Conservation (phyloP, 2,797 vertebrate genomes). For the Sebastes jordani region DNA sequence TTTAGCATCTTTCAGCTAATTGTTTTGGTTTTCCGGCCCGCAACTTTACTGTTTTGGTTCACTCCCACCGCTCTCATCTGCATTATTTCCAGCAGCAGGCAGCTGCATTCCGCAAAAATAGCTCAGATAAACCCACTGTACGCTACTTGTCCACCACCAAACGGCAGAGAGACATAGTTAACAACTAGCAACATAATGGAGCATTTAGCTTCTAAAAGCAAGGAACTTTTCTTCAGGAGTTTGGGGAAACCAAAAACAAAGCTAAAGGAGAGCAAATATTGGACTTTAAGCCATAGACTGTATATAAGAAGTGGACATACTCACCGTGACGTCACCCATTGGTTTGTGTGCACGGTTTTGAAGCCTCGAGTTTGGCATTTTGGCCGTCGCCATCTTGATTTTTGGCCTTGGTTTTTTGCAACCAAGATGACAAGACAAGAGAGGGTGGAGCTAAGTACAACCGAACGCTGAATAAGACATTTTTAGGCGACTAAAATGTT, state of each 20-base stretch:
- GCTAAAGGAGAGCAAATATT: neutral
- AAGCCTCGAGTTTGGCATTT: neutral
- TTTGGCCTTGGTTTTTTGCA: neutral
- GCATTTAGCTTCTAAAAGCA: neutral
- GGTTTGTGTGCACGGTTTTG: neutral
- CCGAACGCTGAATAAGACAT: too few species aligned
- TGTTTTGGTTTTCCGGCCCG: too few species aligned
- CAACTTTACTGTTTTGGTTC: too few species aligned
- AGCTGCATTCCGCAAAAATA: too few species aligned
- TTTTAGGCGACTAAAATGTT: too few species aligned
- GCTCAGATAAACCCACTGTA: too few species aligned
- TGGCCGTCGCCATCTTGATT: neutral
- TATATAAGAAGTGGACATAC: neutral
- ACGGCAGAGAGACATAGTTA: too few species aligned
- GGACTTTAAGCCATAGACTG: neutral
- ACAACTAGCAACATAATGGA: too few species aligned
- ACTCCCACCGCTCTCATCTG: too few species aligned
- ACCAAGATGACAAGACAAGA: neutral
- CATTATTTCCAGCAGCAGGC: too few species aligned
- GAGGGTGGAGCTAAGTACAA: neutral
- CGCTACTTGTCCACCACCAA: too few species aligned
- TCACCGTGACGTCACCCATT: neutral
- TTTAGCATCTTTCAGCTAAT: too few species aligned
- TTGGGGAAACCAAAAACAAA: neutral
- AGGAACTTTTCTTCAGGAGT: neutral